Evolutionary conservation across 2,888 invertebrate genomes (phyloP).

Genomic region (Alitta virens): DNA sequence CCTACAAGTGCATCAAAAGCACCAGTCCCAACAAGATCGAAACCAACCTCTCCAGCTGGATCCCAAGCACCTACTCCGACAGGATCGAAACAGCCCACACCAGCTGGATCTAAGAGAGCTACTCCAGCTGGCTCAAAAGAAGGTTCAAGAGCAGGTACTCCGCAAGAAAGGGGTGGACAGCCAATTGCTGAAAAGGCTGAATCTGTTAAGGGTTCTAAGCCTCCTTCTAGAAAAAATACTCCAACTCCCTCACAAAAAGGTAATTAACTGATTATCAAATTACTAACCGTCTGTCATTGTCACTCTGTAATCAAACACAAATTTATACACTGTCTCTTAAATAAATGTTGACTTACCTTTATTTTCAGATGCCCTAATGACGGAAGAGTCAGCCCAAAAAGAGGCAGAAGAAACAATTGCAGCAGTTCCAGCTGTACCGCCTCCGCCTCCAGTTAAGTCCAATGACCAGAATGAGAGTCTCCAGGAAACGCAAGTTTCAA

Average conservation of each 20-base stretch:
- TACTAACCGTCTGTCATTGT: no score
- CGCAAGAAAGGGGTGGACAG: neutral
- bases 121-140: neutral
- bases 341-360: no score
- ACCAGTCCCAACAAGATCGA: constrained; percentile 1
- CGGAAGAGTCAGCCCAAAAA: neutral
- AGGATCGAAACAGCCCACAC: neutral
- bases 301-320: no score
- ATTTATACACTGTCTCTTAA: no score
- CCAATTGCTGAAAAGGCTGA: no score
- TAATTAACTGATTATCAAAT: no score
- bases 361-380: no score
- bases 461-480: neutral
- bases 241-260: no score
- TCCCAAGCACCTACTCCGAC: neutral
- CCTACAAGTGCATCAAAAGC: neutral
- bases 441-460: neutral
- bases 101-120: constrained; percentile 5
- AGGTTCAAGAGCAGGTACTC: constrained; percentile 1
- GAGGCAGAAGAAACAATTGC: neutral
- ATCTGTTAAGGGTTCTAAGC: no score
- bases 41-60: constrained; percentile 1
- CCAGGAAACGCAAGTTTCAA: neutral
- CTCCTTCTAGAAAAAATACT: no score
- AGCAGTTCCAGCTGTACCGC: constrained; percentile 8